Evolutionary conservation across 2,888 invertebrate genomes (phyloP).

Genomic region (Amphipoea lucens): DNA sequence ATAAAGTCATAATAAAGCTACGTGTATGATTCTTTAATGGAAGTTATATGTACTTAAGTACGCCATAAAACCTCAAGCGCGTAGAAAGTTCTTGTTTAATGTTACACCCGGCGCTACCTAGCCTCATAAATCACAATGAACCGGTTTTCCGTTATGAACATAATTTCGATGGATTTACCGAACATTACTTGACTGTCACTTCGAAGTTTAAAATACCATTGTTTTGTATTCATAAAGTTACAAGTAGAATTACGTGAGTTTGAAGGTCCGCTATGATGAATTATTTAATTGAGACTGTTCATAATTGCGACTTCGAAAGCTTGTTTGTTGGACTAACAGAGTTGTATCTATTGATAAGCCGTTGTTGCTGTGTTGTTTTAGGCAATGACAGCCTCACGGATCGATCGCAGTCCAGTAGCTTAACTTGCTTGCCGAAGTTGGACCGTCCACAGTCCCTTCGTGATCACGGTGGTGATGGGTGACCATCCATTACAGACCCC

Average conservation of each 20-base stretch:
- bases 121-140: constrained; percentile 61
- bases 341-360: background rate
- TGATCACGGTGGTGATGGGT: background rate
- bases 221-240: background rate
- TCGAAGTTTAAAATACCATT: background rate
- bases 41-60: constrained; percentile 61
- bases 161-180: constrained; percentile 43
- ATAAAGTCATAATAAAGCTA: constrained; percentile 61
- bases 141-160: constrained; percentile 48
- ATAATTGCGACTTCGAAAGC: background rate
- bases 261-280: background rate
- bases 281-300: background rate
- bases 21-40: constrained; percentile 52
- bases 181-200: constrained; percentile 40
- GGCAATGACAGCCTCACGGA: background rate
- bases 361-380: background rate
- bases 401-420: no score
- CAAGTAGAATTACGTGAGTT: background rate
- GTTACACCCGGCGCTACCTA: constrained; percentile 52
- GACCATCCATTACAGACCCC: background rate
- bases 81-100: constrained; percentile 66
- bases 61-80: constrained; percentile 62
- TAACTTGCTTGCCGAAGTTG: background rate
- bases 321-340: background rate
- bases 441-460: background rate